These are phyloP conservation scores for Lagopus leucura DNA, from an alignment of 2,113 vertebrate species.

Conservation along the genomic window DNA sequence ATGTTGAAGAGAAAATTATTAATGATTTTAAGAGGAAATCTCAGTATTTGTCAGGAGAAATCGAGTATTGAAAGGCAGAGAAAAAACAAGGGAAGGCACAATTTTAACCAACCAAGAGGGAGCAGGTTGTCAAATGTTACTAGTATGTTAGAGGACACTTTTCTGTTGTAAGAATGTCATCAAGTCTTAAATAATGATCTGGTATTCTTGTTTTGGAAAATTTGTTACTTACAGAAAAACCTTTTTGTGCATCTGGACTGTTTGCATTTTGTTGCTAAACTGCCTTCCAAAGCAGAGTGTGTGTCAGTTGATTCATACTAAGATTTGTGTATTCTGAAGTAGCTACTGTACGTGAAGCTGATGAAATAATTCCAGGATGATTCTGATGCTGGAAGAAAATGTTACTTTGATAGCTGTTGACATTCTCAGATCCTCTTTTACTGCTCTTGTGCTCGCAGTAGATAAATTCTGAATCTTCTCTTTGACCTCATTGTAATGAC, in stretches of 20 bases:
- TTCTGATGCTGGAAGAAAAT: not conserved
- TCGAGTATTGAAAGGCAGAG: not conserved
- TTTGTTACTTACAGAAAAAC: not conserved
- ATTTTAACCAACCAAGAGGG: not conserved
- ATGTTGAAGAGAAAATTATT: not conserved
- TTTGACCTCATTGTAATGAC: not conserved
- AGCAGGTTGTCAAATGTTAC: not conserved
- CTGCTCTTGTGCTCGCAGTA: not conserved
- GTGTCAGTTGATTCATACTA: not conserved
- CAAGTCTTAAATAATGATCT: not conserved
- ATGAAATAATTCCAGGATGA: not conserved
- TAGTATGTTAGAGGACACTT: not conserved
- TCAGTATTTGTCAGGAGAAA: not conserved
- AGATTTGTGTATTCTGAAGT: not conserved
- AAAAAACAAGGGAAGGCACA: not conserved
- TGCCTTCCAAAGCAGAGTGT: not conserved
- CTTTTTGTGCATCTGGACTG: not conserved
- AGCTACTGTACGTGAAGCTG: not conserved
- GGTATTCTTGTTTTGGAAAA: not conserved
- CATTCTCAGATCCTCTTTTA: not conserved
- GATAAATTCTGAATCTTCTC: not conserved
- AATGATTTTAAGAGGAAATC: not conserved
- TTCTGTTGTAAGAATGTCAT: not conserved
- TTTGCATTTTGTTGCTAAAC: not conserved
- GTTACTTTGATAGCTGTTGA: not conserved